Conservation (phyloP, 37 sponge, comb jelly and placozoan species). For the Halichondria panicea region DNA sequence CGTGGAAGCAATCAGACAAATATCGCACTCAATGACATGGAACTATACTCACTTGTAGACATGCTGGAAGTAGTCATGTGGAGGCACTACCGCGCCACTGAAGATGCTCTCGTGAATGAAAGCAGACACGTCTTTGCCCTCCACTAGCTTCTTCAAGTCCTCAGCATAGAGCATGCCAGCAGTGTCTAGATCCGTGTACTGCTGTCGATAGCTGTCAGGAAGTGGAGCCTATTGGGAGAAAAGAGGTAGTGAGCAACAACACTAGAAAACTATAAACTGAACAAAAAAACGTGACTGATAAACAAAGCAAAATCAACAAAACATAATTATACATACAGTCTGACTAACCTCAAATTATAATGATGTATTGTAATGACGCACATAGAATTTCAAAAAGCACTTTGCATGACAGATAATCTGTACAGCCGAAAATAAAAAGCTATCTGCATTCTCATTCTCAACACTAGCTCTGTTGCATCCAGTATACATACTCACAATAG, state of each 20-base stretch:
- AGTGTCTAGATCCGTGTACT: constrained; percentile 52
- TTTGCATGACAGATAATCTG: no score
- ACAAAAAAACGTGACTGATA: not conserved
- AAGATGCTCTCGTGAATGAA: constrained; percentile 77
- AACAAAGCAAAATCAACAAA: not conserved
- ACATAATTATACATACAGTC: not conserved
- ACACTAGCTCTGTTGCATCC: not conserved
- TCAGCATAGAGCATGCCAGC: constrained; percentile 66
- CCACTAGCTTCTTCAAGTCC: constrained; percentile 13
- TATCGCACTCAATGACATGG: not conserved
- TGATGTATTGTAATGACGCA: not conserved
- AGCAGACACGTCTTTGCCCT: constrained; percentile 18
- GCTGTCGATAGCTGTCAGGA: constrained; percentile 72
- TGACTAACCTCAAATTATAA: not conserved
- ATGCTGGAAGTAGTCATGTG: constrained; percentile 54
- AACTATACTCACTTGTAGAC: constrained; percentile 59
- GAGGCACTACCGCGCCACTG: constrained; percentile 66
- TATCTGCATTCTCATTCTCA: no score
- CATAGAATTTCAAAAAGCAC: no score
- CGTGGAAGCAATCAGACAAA: no score
- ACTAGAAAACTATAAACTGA: not conserved
- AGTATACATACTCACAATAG: constrained; percentile 8
- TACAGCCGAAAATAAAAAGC: no score
- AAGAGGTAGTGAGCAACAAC: not conserved
- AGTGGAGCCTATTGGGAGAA: constrained; percentile 20